These are phyloP conservation scores for Pentamera pediparva DNA, from an alignment of 53 echinoderm and acorn worm genomes.

Conservation along the genomic window DNA sequence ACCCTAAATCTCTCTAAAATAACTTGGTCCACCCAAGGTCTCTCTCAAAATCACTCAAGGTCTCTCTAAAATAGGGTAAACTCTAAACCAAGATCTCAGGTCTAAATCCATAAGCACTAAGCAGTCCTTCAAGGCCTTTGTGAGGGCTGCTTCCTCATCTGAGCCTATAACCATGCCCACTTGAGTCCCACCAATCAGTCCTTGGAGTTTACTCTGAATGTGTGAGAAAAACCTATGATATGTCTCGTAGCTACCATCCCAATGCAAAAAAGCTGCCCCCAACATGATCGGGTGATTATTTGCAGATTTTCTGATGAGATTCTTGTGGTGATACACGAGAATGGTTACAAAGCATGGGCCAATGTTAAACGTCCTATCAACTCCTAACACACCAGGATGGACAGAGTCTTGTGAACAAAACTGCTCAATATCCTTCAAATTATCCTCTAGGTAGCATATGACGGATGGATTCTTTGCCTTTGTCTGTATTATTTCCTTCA, in stretches of 20 bases:
- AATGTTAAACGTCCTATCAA: conserved; percentile 30
- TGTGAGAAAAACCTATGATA: conserved; percentile 35
- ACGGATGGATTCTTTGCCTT: conserved; percentile 16
- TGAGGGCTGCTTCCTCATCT: conserved; percentile 22
- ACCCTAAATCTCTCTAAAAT: background rate
- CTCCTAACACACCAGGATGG: conserved; percentile 15
- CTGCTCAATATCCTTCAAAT: conserved; percentile 10
- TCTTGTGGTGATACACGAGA: conserved; percentile 23
- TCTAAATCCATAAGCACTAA: no score
- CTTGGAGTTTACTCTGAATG: background rate
- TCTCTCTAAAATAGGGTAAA: no score
- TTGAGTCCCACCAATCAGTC: background rate
- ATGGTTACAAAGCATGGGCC: conserved; percentile 23
- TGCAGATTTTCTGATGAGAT: conserved; percentile 1
- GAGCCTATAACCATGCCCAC: conserved; percentile 12
- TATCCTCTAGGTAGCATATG: conserved; percentile 22
- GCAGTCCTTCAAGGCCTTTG: background rate
- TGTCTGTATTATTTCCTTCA: conserved; percentile 26
- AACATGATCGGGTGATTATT: conserved; percentile 11
- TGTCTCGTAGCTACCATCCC: background rate
- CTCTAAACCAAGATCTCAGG: no score
- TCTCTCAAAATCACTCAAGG: no score
- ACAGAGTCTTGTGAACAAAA: no score
- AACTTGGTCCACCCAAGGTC: no score
- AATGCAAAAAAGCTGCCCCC: background rate